phyloP scores from a whole-genome alignment of 2,797 vertebrate genomes.

The Threskiornis aethiopicus region DNA sequence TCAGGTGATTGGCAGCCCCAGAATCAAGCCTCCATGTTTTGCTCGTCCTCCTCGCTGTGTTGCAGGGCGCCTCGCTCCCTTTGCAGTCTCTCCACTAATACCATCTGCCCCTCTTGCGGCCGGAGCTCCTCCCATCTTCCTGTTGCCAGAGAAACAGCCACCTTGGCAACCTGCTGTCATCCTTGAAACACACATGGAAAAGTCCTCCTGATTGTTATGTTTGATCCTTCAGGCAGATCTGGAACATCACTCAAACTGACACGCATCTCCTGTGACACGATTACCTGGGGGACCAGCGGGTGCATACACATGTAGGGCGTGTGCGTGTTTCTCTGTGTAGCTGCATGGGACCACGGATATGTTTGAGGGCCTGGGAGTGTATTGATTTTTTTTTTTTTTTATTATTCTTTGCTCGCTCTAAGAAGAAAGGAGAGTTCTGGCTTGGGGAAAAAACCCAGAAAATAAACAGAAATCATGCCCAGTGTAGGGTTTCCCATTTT shows the following conservation, averaged over 20 bases:
- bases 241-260: constrained; percentile 61
- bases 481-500: not conserved
- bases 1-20: not conserved
- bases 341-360: not conserved
- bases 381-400: not conserved
- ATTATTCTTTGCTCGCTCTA: constrained; percentile 14
- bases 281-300: constrained; percentile 12
- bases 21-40: not conserved
- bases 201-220: constrained; percentile 62
- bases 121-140: constrained; percentile 70
- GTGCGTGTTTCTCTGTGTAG: not conserved
- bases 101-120: constrained; percentile 50
- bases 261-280: constrained; percentile 28
- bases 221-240: constrained; percentile 64
- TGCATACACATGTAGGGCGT: not conserved
- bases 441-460: not conserved
- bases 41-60: not conserved
- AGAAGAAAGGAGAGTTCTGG: constrained; percentile 11
- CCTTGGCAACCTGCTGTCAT: constrained; percentile 78
- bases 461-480: not conserved
- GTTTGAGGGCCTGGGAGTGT: not conserved
- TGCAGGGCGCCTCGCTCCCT: not conserved
- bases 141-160: constrained; percentile 80
- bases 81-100: constrained; percentile 10
- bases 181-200: constrained; percentile 69